Percentiles rank a stretch among this genome's conserved stretches.
phyloP scores from a whole-genome alignment of 2,113 vertebrate genomes.

The Phaethon lepturus region DNA sequence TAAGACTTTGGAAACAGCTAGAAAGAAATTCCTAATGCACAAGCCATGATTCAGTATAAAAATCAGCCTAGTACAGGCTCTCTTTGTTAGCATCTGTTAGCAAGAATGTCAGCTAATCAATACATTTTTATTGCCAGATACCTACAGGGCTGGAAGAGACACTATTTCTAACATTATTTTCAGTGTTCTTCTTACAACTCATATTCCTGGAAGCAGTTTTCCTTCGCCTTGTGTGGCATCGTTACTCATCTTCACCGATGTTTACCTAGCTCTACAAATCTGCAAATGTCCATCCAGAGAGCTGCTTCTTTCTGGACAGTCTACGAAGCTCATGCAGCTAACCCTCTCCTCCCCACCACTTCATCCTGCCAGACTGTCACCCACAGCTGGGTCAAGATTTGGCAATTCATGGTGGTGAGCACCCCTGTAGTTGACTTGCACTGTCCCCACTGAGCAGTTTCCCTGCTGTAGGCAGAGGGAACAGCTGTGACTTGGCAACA shows the following conservation, averaged over 20 bases:
- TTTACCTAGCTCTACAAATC: slow-evolving; percentile 19
- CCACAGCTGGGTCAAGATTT: not conserved
- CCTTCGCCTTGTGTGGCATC: slow-evolving; percentile 41
- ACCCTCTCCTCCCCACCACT: not conserved
- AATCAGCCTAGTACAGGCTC: not conserved
- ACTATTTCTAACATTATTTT: slow-evolving; percentile 38
- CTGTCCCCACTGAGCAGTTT: not conserved
- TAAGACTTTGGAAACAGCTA: not conserved
- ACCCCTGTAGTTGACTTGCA: not conserved
- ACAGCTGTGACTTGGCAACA: slow-evolving; percentile 45
- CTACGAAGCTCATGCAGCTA: not conserved
- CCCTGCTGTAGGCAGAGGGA: slow-evolving; percentile 12
- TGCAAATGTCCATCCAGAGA: not conserved
- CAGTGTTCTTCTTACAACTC: slow-evolving; percentile 23
- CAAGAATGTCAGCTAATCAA: slow-evolving; percentile 55
- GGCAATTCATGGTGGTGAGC: not conserved
- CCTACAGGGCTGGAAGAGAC: slow-evolving; percentile 53
- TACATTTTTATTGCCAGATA: slow-evolving; percentile 51
- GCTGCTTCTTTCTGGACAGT: not conserved
- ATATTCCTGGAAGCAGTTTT: slow-evolving; percentile 31
- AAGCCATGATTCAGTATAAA: not conserved
- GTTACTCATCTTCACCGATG: not conserved
- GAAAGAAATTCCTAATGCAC: not conserved
- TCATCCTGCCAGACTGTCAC: not conserved
- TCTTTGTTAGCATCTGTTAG: slow-evolving; percentile 42